Evolutionary conservation across 2,888 invertebrate genomes (phyloP).

Genomic region (Thera obeliscata): DNA sequence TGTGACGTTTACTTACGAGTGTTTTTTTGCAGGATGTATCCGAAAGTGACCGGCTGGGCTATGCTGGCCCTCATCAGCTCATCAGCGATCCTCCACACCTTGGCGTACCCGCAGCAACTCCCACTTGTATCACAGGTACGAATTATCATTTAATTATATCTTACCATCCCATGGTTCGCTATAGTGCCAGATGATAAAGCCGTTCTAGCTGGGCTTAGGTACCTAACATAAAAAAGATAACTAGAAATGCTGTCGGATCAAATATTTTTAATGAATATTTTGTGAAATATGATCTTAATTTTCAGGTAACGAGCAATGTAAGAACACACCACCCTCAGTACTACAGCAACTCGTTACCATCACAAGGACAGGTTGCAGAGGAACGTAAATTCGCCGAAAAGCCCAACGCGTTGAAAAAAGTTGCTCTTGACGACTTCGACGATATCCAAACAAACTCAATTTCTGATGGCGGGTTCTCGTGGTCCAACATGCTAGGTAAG

Average conservation of each 20-base stretch:
- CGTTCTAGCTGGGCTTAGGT: neutral
- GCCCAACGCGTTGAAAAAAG: slow-evolving; percentile 95
- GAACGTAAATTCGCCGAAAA: slow-evolving; percentile 95
- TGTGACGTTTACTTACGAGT: slow-evolving; percentile 46
- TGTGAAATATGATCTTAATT: slow-evolving; percentile 30
- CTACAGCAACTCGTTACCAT: slow-evolving; percentile 75
- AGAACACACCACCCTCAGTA: slow-evolving; percentile 78
- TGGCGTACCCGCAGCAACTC: slow-evolving; percentile 86
- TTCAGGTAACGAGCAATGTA: slow-evolving; percentile 77
- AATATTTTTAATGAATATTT: neutral
- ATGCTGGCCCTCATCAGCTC: slow-evolving; percentile 88
- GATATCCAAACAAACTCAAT: slow-evolving; percentile 93
- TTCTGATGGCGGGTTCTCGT: slow-evolving; percentile 91
- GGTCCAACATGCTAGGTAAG: slow-evolving; percentile 93
- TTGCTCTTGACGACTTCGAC: slow-evolving; percentile 91
- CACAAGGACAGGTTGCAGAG: slow-evolving; percentile 73
- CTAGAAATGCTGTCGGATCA: neutral
- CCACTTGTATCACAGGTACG: slow-evolving; percentile 78
- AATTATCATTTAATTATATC: neutral
- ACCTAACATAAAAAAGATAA: neutral
- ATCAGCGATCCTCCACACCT: slow-evolving; percentile 87
- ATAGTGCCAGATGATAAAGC: neutral
- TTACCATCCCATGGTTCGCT: neutral
- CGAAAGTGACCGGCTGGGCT: slow-evolving; percentile 87
- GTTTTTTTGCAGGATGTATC: slow-evolving; percentile 83